Evolutionary conservation across 2,113 vertebrate genomes (phyloP).

Genomic region (Solea senegalensis): DNA sequence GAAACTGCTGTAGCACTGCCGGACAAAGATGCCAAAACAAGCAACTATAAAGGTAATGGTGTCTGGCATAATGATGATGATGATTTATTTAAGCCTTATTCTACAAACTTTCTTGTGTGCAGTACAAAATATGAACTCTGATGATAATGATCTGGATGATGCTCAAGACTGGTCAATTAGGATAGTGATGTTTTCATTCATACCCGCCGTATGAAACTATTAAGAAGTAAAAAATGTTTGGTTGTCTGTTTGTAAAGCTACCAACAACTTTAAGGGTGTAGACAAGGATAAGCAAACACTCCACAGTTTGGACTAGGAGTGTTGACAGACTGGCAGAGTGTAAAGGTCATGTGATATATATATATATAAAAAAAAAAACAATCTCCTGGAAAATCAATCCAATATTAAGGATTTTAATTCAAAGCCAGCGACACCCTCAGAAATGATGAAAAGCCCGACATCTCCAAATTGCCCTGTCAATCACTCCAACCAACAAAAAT

Average conservation of each 20-base stretch:
- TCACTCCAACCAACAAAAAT: conserved; percentile 69
- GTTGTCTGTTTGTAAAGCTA: neutral
- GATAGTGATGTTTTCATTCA: neutral
- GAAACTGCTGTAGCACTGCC: conserved; percentile 14
- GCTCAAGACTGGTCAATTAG: neutral
- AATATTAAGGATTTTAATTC: conserved; percentile 78
- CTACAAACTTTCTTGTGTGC: conserved; percentile 36
- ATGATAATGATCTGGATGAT: conserved; percentile 23
- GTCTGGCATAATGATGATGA: conserved; percentile 48
- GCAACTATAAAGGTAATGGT: conserved; percentile 15
- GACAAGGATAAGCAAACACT: conserved; percentile 20
- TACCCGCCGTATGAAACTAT: neutral
- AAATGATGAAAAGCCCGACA: conserved; percentile 74
- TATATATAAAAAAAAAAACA: conserved; percentile 47
- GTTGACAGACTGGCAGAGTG: conserved; percentile 51
- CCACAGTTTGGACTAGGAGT: conserved; percentile 25
- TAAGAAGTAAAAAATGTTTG: neutral
- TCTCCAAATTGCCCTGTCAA: conserved; percentile 82
- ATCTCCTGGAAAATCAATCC: conserved; percentile 62
- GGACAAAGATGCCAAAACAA: conserved; percentile 37
- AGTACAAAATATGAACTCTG: conserved; percentile 20
- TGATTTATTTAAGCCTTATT: conserved; percentile 46
- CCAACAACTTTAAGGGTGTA: neutral
- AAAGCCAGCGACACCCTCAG: conserved; percentile 67
- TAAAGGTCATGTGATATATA: conserved; percentile 62